Evolutionary conservation across 2,113 vertebrate species (phyloP), one percentile per base, ranked within the genome.

Genomic region (Caranx melampygus): DNA sequence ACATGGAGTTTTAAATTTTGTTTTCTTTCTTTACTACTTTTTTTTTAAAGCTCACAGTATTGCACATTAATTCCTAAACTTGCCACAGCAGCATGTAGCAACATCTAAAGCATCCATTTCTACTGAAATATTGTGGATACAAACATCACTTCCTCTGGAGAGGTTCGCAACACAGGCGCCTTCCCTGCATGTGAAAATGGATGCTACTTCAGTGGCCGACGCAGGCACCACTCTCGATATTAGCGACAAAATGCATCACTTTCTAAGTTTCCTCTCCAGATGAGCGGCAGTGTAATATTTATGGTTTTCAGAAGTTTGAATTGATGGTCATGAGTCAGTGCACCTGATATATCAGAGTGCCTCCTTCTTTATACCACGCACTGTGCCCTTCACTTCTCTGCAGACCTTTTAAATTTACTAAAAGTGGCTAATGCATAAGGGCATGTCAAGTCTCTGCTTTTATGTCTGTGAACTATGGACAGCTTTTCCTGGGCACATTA

Each of bases 271-370:
- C 57, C 33, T 61, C 40, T 42, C 40, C 37, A 47, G 45, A 63
- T 35, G 26, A 45, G 3, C 13, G 8, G 2, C 16, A 5, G 8
- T 35, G 42, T 34, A 33, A 55, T 20, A 59, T 58, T 34, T 47
- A 42, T 5, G 42, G 65, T 68, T 79, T 68, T 77, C 51, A 74
- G 67, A 75, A 37, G 65, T 59, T 49, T 72, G 21, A 83, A 75
- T 42, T 58, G 81, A 72, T 47, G 65, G 34, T 35, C 35, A 21
- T 59, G 42, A 71, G 69, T 60, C 20, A 71, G 61, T 67, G 49
- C 37, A 72, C n/a, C 40, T 66, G 47, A 54, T 71, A 40, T n/a
- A 45, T 40, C 20, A 61, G 18, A 69, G 31, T 18, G 26, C 34
- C 26, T 70, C 69, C 42, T 62, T 54, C 42, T 72, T 68, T 81